A percentile compares a stretch with the other conserved stretches of the same genome.
These are phyloP conservation scores for Iphiclides podalirius DNA, from an alignment of 2,888 invertebrate species.

Conservation along the genomic window DNA sequence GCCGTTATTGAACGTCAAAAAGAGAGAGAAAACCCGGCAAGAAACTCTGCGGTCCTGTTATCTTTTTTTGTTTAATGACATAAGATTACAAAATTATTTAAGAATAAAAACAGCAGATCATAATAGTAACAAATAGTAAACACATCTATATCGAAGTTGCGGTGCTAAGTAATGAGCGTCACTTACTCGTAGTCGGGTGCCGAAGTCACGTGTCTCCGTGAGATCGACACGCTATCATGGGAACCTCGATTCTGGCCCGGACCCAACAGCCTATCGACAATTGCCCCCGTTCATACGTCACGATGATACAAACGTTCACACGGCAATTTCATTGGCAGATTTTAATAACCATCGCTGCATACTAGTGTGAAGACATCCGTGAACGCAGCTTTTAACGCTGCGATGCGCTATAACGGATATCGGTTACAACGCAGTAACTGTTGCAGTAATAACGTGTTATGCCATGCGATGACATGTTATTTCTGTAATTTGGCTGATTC, in stretches of 20 bases:
- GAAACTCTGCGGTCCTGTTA: no score
- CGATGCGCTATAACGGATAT: not conserved
- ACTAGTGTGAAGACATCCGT: slow-evolving; percentile 12
- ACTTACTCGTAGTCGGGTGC: slow-evolving; percentile 35
- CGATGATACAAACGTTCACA: slow-evolving; percentile 62
- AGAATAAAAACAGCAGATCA: no score
- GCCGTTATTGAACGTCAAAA: no score
- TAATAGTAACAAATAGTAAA: no score
- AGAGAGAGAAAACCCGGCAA: no score
- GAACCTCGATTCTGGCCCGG: slow-evolving; percentile 39
- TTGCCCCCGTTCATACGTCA: slow-evolving; percentile 58
- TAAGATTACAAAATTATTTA: no score
- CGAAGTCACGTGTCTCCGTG: slow-evolving; percentile 55
- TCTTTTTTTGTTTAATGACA: no score
- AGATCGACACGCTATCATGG: slow-evolving; percentile 52
- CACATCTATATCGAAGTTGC: slow-evolving; percentile 22
- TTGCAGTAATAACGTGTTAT: not conserved
- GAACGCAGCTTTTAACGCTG: no score
- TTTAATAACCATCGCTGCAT: slow-evolving; percentile 33
- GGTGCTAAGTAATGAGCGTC: slow-evolving; percentile 32
- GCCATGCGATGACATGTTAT: no score
- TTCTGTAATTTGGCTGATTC: no score
- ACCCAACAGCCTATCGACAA: slow-evolving; percentile 50
- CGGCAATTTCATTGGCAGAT: slow-evolving; percentile 44
- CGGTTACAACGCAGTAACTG: not conserved